Base-by-base conservation (phyloP, 2,113 vertebrate genomes). In the Sarotherodon lohbergeri region DNA sequence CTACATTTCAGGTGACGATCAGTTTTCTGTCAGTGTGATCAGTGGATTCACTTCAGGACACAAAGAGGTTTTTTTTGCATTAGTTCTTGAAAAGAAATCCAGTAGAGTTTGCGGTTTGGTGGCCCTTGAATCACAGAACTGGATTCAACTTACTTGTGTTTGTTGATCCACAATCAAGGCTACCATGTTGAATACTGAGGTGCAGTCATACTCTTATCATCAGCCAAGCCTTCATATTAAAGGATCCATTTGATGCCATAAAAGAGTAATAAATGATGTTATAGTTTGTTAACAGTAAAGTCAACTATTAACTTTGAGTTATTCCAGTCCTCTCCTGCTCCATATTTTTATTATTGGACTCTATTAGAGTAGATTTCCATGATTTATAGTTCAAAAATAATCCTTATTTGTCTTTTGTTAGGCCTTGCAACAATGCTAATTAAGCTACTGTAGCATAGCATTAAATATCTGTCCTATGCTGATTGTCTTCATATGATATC, bases 11-110 rank as follows among this genome's bases (percentile, higher is more conserved):
- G 39, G 9, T 27, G 41, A 6, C 13, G 2, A 27, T 27, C 68
- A 46, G 2, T 48, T 73, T 46, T 71, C 39, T 73, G 66, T 73
- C 22, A 48, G 41, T 48, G 54, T 39, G 32, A 80, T 80, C 78
- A 22, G 12, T 80, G 50, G 8, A 36, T 56, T 55, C 78, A n/a
- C 50, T 80, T n/a, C 41, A 27, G 43, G 4, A 76, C 13, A 54
- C 50, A 80, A 10, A 39, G 12, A 17, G 24, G 0, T 0, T 14
- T 27, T 36, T 66, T 73, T 46, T 27, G 41, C 41, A 29, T 73
- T 46, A 73, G 22, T 46, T 48, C 41, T 48, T 76, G 19, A 56
- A 56, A 39, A 80, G 19, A 24, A 36, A 17, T 80, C 7, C 50
- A 80, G 19, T 54, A 16, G 2, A 39, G 29, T 56, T 56, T 41